These are phyloP conservation scores for Calephelis virginiensis DNA, from an alignment of 1,140 invertebrate genomes.

Conservation along the genomic window DNA sequence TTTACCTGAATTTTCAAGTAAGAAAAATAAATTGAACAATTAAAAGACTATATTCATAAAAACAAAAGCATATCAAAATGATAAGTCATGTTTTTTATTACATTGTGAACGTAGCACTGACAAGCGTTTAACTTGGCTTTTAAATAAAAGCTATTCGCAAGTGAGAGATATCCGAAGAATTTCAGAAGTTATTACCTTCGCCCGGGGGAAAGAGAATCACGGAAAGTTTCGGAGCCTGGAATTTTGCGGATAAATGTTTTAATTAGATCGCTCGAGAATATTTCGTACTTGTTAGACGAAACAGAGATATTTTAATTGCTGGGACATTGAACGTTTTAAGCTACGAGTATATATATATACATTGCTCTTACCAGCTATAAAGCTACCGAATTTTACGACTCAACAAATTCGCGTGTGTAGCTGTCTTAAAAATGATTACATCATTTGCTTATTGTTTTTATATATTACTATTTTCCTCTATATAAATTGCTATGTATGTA, in stretches of 20 bases:
- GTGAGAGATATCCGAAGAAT: constrained; percentile 60
- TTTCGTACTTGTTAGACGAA: constrained; percentile 65
- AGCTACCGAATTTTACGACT: no score
- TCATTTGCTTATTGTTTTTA: no score
- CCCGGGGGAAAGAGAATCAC: constrained; percentile 42
- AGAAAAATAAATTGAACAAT: neutral
- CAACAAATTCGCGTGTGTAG: no score
- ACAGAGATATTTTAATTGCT: constrained; percentile 34
- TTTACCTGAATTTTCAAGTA: no score
- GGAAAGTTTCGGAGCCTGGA: constrained; percentile 56
- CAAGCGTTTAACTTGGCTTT: constrained; percentile 31
- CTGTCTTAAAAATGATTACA: no score
- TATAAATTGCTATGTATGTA: no score
- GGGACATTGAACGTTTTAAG: constrained; percentile 1
- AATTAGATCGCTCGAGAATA: constrained; percentile 72
- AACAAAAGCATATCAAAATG: constrained; percentile 11
- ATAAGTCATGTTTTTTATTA: constrained; percentile 18
- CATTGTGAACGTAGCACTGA: constrained; percentile 17
- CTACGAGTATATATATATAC: neutral
- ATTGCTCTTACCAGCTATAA: no score
- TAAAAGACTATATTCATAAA: constrained; percentile 4
- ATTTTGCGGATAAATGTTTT: constrained; percentile 74
- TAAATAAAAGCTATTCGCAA: constrained; percentile 43
- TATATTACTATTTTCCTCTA: no score
- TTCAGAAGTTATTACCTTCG: constrained; percentile 50